Evolutionary conservation across 2,888 invertebrate species (phyloP).

Genomic region (Folsomia candida): DNA sequence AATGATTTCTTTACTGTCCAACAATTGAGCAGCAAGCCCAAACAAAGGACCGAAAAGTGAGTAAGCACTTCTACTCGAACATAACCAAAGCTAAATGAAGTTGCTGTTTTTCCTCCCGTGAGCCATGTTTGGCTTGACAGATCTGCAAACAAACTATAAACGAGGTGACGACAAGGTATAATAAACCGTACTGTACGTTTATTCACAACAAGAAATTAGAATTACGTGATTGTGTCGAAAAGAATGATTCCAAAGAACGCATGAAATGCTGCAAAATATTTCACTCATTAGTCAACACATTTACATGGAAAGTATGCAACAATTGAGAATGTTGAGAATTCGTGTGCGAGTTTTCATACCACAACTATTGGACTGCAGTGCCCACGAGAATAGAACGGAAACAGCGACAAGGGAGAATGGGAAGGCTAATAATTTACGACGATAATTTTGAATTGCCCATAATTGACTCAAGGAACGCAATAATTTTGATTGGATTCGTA

Average conservation of each 20-base stretch:
- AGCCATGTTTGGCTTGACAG: constrained; percentile 42
- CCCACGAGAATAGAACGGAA: constrained; percentile 38
- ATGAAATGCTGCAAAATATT: constrained; percentile 39
- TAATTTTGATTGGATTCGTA: constrained; percentile 31
- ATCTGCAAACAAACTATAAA: constrained; percentile 44
- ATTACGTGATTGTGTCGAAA: constrained; percentile 48
- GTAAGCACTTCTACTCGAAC: constrained; percentile 45
- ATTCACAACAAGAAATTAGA: background rate
- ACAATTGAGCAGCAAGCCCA: constrained; percentile 42
- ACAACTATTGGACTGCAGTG: constrained; percentile 45
- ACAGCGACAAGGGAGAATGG: constrained; percentile 39
- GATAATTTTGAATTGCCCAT: constrained; percentile 41
- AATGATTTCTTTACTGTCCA: constrained; percentile 44
- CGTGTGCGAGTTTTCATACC: constrained; percentile 24
- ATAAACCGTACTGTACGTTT: background rate
- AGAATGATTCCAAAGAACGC: constrained; percentile 43
- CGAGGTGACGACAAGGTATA: background rate
- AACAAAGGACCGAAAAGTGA: constrained; percentile 47
- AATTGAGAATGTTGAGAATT: background rate
- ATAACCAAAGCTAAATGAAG: constrained; percentile 47
- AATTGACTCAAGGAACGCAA: constrained; percentile 32
- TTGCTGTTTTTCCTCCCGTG: constrained; percentile 45
- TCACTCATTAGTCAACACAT: constrained; percentile 7
- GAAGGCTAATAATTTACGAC: constrained; percentile 39
- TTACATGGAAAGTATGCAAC: background rate